These are phyloP conservation scores for Plemyria rubiginata DNA, from an alignment of 2,888 invertebrate genomes.

Conservation along the genomic window DNA sequence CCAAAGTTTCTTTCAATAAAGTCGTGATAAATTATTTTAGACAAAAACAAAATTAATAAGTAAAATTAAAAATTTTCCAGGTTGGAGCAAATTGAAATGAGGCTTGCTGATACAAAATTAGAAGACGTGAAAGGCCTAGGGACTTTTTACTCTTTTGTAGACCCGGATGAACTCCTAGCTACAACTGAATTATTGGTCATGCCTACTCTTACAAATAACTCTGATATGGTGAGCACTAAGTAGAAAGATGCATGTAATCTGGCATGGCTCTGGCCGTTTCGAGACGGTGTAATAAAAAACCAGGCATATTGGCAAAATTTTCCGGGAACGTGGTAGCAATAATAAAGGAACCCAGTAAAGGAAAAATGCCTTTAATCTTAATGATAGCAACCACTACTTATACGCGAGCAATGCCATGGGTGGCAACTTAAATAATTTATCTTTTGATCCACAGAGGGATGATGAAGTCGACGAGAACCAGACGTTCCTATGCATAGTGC, in stretches of 20 bases:
- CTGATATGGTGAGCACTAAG: constrained; percentile 25
- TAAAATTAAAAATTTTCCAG: constrained; percentile 34
- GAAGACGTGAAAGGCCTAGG: constrained; percentile 45
- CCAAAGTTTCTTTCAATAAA: neutral
- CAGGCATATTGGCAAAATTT: no score
- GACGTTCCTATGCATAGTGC: constrained; percentile 55
- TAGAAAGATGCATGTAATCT: neutral
- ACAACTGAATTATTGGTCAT: constrained; percentile 46
- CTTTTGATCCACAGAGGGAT: constrained; percentile 46
- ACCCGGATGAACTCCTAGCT: constrained; percentile 53
- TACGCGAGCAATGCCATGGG: no score
- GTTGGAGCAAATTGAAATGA: constrained; percentile 42
- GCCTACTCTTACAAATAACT: constrained; percentile 38
- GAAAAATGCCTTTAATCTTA: no score
- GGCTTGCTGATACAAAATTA: constrained; percentile 23
- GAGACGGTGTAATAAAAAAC: no score
- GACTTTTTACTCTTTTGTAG: constrained; percentile 50
- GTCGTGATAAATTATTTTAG: neutral
- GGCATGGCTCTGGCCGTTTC: no score
- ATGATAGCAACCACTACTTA: no score
- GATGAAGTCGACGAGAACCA: constrained; percentile 53
- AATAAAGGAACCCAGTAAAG: no score
- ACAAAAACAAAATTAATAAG: neutral
- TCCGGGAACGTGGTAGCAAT: no score
- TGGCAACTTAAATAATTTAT: neutral